Evolutionary conservation across 1,140 invertebrate species (phyloP).

Genomic region (Vanessa atalanta): DNA sequence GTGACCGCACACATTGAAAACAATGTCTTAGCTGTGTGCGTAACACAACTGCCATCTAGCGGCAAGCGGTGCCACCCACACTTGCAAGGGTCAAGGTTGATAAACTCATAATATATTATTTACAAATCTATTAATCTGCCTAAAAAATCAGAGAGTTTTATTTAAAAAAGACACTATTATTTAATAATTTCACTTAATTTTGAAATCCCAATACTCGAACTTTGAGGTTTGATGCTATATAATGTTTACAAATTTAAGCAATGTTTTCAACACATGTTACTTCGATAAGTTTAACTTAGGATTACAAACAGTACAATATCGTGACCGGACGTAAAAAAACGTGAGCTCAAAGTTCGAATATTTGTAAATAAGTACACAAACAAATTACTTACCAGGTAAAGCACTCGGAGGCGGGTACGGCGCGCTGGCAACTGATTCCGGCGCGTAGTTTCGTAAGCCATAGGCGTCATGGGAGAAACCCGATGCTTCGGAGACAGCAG

Average conservation of each 20-base stretch:
- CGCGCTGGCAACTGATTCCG: constrained; percentile 88
- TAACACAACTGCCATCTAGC: constrained; percentile 63
- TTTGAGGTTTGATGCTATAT: constrained; percentile 6
- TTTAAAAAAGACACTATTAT: constrained; percentile 21
- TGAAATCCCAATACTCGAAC: constrained; percentile 2
- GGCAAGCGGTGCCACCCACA: constrained; percentile 44
- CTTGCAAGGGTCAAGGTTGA: constrained; percentile 66
- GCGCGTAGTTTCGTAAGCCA: constrained; percentile 87
- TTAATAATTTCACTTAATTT: neutral
- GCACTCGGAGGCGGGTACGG: constrained; percentile 90
- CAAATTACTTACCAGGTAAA: constrained; percentile 67
- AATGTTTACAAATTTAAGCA: constrained; percentile 72
- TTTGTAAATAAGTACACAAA: neutral
- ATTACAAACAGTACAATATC: constrained; percentile 63
- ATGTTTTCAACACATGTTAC: constrained; percentile 61
- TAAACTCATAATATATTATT: constrained; percentile 71
- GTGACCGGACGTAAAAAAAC: constrained; percentile 53
- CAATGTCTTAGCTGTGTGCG: constrained; percentile 50
- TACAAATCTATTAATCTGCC: constrained; percentile 60
- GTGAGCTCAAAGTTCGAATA: constrained; percentile 47
- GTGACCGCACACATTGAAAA: constrained; percentile 53
- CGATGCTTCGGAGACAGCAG: constrained; percentile 84
- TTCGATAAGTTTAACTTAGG: constrained; percentile 60
- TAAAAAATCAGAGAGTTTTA: constrained; percentile 28
- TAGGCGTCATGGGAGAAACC: constrained; percentile 89